Evolutionary conservation across 2,797 vertebrate species (phyloP).

Genomic region (Jordanella pulchra): DNA sequence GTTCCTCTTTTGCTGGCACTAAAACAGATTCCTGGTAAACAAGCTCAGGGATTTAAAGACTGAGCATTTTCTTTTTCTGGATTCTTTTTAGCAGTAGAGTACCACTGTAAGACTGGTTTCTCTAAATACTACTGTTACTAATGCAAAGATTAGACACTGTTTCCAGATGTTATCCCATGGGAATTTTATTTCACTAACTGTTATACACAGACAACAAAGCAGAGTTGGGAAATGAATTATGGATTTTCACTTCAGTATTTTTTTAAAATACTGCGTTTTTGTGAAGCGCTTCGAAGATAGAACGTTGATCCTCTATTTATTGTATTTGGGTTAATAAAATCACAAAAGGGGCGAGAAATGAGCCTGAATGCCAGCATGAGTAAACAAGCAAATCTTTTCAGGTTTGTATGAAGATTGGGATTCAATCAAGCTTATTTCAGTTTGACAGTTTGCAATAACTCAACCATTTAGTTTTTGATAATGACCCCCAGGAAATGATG

Average conservation of each 20-base stretch:
- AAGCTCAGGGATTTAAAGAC: slow-evolving; percentile 37
- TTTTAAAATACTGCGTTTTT: neutral
- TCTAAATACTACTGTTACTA: neutral
- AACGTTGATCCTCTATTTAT: neutral
- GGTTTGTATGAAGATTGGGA: too few relatives aligned
- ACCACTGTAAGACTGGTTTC: slow-evolving; percentile 23
- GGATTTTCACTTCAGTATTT: neutral
- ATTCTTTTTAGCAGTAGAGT: slow-evolving; percentile 14
- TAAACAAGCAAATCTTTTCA: too few relatives aligned
- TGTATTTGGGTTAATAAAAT: neutral
- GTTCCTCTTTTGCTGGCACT: slow-evolving; percentile 28
- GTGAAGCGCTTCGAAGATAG: neutral
- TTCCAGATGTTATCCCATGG: neutral
- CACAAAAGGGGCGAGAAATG: neutral
- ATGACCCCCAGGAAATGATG: too few relatives aligned
- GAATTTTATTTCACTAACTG: neutral
- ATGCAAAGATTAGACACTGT: neutral
- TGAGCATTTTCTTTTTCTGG: slow-evolving; percentile 12
- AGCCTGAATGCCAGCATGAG: neutral
- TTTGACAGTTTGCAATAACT: too few relatives aligned
- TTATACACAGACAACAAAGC: neutral
- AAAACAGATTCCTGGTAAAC: slow-evolving; percentile 54
- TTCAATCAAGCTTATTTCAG: too few relatives aligned
- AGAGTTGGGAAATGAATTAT: neutral
- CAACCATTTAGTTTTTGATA: too few relatives aligned